Evolutionary conservation across 2,797 vertebrate species (phyloP).

Genomic region (Amphiprion clarkii): DNA sequence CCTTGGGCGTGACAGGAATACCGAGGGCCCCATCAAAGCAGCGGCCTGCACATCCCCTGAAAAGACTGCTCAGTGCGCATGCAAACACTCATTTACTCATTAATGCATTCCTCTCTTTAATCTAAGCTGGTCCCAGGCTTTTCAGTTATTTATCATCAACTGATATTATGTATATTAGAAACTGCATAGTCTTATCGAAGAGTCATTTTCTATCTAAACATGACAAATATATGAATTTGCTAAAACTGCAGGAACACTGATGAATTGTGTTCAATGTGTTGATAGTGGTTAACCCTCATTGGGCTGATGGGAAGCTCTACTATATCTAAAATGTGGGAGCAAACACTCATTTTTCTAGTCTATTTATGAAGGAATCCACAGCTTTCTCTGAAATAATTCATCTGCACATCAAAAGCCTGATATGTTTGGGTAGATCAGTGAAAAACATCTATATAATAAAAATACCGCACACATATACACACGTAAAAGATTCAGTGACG

Average conservation of each 20-base stretch:
- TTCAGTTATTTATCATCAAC: slow-evolving; percentile 22
- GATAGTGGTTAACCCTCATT: background rate
- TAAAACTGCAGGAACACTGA: background rate
- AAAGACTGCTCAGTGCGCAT: slow-evolving; percentile 67
- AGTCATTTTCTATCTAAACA: background rate
- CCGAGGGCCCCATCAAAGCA: slow-evolving; percentile 74
- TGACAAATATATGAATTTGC: background rate
- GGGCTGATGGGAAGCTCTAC: background rate
- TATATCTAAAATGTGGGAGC: background rate
- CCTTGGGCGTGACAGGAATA: slow-evolving; percentile 76
- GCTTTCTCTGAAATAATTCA: no score
- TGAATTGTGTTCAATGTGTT: background rate
- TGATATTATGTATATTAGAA: slow-evolving; percentile 8
- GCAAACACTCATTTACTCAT: slow-evolving; percentile 68
- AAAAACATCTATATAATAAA: slow-evolving; percentile 7
- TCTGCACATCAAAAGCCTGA: no score
- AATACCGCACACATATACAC: background rate
- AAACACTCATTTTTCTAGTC: background rate
- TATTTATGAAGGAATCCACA: background rate
- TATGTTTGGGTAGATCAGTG: no score
- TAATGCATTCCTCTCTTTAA: slow-evolving; percentile 49
- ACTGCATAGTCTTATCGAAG: background rate
- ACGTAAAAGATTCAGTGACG: slow-evolving; percentile 15
- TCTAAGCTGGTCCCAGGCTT: slow-evolving; percentile 17
- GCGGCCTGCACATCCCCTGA: slow-evolving; percentile 49